Evolutionary conservation across 1,140 invertebrate genomes (phyloP).

Genomic region (Aethina tumida): DNA sequence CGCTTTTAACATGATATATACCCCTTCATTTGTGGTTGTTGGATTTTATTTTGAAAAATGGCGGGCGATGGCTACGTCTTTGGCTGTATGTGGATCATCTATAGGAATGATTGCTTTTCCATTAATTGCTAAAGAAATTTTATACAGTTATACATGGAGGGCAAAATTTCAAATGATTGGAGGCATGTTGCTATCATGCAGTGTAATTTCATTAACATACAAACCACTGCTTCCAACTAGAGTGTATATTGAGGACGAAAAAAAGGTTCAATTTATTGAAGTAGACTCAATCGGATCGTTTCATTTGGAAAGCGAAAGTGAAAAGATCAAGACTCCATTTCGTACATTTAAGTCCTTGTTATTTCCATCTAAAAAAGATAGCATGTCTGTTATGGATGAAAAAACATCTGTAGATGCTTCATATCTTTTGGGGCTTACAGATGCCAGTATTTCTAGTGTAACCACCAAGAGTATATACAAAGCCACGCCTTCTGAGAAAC

Average conservation of each 20-base stretch:
- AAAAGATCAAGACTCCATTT: no score
- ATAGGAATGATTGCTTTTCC: slow-evolving; percentile 62
- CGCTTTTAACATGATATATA: slow-evolving; percentile 80
- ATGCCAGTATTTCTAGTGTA: no score
- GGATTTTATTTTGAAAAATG: slow-evolving; percentile 76
- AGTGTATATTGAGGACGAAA: slow-evolving; percentile 9
- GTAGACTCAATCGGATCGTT: slow-evolving; percentile 11
- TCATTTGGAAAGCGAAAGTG: slow-evolving; percentile 5
- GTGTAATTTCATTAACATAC: slow-evolving; percentile 18
- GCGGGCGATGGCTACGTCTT: slow-evolving; percentile 65
- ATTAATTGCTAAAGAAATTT: slow-evolving; percentile 42
- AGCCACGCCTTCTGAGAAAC: no score
- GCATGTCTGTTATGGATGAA: no score
- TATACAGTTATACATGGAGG: slow-evolving; percentile 42
- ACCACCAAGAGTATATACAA: no score
- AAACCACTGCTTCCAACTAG: slow-evolving; percentile 17
- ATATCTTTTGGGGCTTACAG: no score
- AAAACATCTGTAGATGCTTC: no score
- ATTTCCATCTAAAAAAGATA: no score
- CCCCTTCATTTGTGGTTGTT: slow-evolving; percentile 68
- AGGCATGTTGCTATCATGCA: slow-evolving; percentile 28
- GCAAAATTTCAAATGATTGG: slow-evolving; percentile 39
- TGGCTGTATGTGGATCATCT: slow-evolving; percentile 71
- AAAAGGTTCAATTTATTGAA: slow-evolving; percentile 9
- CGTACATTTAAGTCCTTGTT: no score